Evolutionary conservation across 2,113 vertebrate genomes (phyloP).

Genomic region (Setophaga coronata): DNA sequence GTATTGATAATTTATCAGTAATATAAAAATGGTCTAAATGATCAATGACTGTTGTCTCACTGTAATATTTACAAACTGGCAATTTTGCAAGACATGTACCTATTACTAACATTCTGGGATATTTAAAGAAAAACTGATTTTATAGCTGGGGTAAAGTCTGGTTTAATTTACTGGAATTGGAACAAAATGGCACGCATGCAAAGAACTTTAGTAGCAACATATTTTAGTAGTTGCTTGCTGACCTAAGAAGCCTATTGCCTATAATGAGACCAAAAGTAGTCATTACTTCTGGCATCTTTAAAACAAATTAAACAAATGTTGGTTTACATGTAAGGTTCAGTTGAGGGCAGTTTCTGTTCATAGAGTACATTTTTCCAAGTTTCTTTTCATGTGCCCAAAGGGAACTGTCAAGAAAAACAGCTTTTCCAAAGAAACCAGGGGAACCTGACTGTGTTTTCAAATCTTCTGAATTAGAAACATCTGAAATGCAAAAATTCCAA

Average conservation of each 20-base stretch:
- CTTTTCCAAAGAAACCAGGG: neutral
- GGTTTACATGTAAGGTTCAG: accelerated
- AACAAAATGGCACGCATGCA: neutral
- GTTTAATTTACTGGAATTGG: neutral
- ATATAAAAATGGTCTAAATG: neutral
- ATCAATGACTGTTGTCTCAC: neutral
- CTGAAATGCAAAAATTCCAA: neutral
- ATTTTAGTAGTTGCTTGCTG: neutral
- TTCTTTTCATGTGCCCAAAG: neutral
- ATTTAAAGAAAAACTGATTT: neutral
- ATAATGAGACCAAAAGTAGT: neutral
- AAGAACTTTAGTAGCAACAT: neutral
- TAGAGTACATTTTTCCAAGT: neutral
- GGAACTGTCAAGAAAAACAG: neutral
- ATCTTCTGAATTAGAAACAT: neutral
- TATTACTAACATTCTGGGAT: neutral
- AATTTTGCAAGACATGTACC: neutral
- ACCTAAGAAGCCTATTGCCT: neutral
- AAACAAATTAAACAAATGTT: neutral
- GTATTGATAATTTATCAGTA: neutral
- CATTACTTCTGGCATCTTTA: neutral
- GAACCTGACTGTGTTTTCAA: neutral
- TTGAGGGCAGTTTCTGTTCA: neutral
- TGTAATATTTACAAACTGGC: neutral
- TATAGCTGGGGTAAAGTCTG: neutral